Evolutionary conservation across 2,797 vertebrate species (phyloP), one percentile per base, ranked within the genome.

Genomic region (Philypnodon macrostomus): DNA sequence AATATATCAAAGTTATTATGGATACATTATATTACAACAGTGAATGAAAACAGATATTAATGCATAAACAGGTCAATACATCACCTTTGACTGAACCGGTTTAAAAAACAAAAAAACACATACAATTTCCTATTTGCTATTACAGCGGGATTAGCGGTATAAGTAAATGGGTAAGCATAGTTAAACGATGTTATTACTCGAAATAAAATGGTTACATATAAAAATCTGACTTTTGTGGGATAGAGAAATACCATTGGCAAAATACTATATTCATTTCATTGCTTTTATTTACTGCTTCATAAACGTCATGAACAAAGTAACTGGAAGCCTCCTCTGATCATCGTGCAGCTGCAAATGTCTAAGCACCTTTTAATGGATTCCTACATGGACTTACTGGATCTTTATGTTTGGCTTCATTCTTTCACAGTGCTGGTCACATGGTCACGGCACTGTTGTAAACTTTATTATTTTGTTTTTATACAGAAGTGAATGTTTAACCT

Each of bases 351-450:
- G 55, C 48, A 14, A 31, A 67, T 58, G 73, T 75, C 7, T 35
- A 73, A 72, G 77, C 81, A 82, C 79, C 81, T 85, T 81, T 84
- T 60, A 31, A 66, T 67, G 55, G 66, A 81, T 78, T 81, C 73
- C 60, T 71, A 51, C 53, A 17, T 64, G 74, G 58, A 76, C 38
- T 53, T 72, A 76, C 73, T 84, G 80, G 76, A 79, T 55, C 47
- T 66, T 67, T 52, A 32, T 62, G 16, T 63, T 32, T 56, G 47
- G 62, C 72, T 65, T 53, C 75, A 71, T 75, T 78, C 58, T 58
- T 61, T 69, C 68, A 21, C 46, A 53, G 49, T 70, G 63, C 65
- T 68, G 53, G 55, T 33, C 59, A 75, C 56, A 60, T 36, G 33
- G 14, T 30, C 51, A 31, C 68, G 64, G 68, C 55, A 67, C 65